These are phyloP conservation scores for Pardalotus punctatus DNA, from an alignment of 2,113 vertebrate genomes.

Conservation along the genomic window DNA sequence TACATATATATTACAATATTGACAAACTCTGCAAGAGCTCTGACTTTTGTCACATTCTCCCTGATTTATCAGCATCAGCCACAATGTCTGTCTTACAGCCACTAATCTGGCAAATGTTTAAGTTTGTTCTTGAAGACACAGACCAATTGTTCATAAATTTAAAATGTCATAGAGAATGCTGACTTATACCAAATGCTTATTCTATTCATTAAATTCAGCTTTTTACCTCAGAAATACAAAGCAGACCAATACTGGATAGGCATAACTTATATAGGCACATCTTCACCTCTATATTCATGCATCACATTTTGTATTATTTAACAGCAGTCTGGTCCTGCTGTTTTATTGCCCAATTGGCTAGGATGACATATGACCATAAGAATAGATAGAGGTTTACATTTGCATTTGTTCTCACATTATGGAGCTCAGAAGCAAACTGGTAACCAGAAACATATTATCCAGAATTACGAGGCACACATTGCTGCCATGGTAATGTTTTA, in stretches of 20 bases:
- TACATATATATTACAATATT: neutral
- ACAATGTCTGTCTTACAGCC: neutral
- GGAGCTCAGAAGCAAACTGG: neutral
- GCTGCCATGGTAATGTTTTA: conserved; percentile 5
- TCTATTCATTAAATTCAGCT: neutral
- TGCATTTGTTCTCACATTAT: conserved; percentile 28
- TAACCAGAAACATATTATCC: conserved; percentile 62
- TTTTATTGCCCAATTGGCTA: conserved; percentile 59
- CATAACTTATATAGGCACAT: neutral
- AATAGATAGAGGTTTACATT: conserved; percentile 31
- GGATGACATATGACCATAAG: conserved; percentile 24
- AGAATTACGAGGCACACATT: conserved; percentile 44
- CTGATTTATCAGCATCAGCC: neutral
- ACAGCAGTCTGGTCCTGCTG: conserved; percentile 17
- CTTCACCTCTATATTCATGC: neutral
- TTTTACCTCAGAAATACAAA: neutral
- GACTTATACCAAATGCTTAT: neutral
- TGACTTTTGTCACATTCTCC: neutral
- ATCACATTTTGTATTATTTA: conserved; percentile 59
- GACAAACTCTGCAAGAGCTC: neutral
- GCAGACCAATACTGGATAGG: neutral
- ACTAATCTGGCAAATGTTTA: neutral
- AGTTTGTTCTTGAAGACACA: neutral
- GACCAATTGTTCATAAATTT: neutral
- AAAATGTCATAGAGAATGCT: neutral